Evolutionary conservation across 1,140 invertebrate genomes (phyloP).

Genomic region (Anadara kagoshimensis): DNA sequence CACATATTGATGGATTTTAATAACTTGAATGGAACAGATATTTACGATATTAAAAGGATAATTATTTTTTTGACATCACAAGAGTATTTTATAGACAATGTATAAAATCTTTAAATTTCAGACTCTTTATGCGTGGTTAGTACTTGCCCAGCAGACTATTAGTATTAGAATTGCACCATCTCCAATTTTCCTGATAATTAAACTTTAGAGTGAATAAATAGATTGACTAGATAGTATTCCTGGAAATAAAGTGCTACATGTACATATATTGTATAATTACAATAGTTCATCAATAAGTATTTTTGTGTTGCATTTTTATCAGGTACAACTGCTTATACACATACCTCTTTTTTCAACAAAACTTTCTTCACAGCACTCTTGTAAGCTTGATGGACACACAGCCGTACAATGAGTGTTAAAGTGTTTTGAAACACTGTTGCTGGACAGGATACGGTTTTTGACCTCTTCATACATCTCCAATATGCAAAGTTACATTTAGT

Average conservation of each 20-base stretch:
- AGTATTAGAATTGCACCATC: no score
- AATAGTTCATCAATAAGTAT: background rate
- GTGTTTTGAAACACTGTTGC: slow-evolving; percentile 17
- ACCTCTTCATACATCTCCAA: slow-evolving; percentile 19
- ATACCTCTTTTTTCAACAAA: slow-evolving; percentile 3
- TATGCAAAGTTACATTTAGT: slow-evolving; percentile 23
- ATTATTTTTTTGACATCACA: no score
- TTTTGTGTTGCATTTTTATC: background rate
- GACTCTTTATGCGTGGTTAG: no score
- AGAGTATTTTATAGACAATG: background rate
- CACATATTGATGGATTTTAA: no score
- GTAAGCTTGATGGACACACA: slow-evolving; percentile 13
- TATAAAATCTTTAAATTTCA: background rate
- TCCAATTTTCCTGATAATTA: background rate
- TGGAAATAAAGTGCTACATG: background rate
- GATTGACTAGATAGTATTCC: background rate
- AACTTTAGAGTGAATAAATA: background rate
- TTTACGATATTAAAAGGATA: no score
- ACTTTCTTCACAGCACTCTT: slow-evolving; percentile 7
- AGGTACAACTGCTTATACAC: background rate
- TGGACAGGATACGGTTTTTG: slow-evolving; percentile 12
- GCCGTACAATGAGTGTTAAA: slow-evolving; percentile 4
- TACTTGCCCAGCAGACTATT: no score
- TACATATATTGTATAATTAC: background rate
- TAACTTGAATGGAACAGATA: no score